phyloP scores from a whole-genome alignment of 2,113 vertebrate genomes.

The Odocoileus hemionus region DNA sequence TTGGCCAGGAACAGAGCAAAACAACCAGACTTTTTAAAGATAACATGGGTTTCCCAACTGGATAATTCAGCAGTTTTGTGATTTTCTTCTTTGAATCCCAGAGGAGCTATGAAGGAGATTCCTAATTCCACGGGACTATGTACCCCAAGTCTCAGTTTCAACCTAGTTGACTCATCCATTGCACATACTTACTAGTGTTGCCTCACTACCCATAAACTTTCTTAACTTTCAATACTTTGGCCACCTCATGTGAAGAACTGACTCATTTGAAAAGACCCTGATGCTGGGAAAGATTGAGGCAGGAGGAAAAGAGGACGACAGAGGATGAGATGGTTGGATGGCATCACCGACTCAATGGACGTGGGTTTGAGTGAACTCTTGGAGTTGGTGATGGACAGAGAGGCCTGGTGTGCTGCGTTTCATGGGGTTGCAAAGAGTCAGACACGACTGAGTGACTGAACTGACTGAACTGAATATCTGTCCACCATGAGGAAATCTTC shows the following conservation, averaged over 20 bases:
- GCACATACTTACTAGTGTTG: neutral
- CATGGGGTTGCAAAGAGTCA: neutral
- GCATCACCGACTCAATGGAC: neutral
- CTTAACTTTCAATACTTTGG: neutral
- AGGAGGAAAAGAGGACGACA: neutral
- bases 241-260: neutral
- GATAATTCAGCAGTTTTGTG: neutral
- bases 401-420: neutral
- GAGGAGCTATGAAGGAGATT: neutral
- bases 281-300: neutral
- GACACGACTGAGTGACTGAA: neutral
- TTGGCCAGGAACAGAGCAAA: neutral
- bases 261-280: neutral
- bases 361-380: neutral
- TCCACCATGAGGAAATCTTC: neutral
- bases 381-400: neutral
- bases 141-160: neutral
- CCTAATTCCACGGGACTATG: neutral
- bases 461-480: neutral
- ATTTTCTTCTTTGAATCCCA: neutral
- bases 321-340: neutral
- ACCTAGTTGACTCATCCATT: neutral
- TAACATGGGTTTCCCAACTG: neutral
- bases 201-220: neutral
- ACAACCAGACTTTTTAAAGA: neutral